A percentile compares a stretch with the other conserved stretches of the same genome.
phyloP scores from a whole-genome alignment of 2,888 invertebrate genomes.

The Agrotis ipsilon region DNA sequence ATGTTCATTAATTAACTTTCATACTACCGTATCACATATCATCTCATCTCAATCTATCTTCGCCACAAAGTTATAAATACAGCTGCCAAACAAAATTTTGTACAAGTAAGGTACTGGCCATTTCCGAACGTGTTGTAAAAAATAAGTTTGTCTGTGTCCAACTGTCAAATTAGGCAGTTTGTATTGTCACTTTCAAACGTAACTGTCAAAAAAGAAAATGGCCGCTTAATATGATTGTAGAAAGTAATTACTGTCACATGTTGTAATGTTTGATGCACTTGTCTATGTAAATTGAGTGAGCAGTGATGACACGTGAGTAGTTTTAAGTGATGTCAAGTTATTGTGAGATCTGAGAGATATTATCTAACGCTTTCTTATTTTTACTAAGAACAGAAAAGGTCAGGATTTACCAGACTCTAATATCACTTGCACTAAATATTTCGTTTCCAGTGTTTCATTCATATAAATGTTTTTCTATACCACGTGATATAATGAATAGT shows the following conservation, averaged over 20 bases:
- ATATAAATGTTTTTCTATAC: neutral
- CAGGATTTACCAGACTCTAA: neutral
- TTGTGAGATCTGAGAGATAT: neutral
- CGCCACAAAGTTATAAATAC: conserved; percentile 52
- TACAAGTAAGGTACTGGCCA: conserved; percentile 9
- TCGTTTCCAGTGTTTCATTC: neutral
- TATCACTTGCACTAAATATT: neutral
- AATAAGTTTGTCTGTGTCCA: conserved; percentile 20
- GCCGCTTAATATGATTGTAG: conserved; percentile 66
- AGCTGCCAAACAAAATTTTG: conserved; percentile 30
- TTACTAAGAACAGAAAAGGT: conserved; percentile 5
- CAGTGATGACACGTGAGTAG: conserved; percentile 18
- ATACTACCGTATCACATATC: conserved; percentile 69
- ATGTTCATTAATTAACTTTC: conserved; percentile 47
- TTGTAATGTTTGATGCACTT: conserved; percentile 35
- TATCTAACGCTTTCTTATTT: conserved; percentile 25
- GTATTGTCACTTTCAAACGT: conserved; percentile 75
- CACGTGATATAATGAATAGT: conserved; percentile 18
- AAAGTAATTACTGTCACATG: conserved; percentile 68
- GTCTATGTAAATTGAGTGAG: conserved; percentile 41
- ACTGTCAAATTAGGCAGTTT: conserved; percentile 46
- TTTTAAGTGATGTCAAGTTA: conserved; percentile 8
- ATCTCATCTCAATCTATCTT: conserved; percentile 68
- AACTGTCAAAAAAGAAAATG: conserved; percentile 72
- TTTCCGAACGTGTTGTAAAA: conserved; percentile 22